A percentile compares a stretch with the other conserved stretches of the same genome.
phyloP scores from a whole-genome alignment of 1,140 invertebrate species.

The Diachasma alloeum region DNA sequence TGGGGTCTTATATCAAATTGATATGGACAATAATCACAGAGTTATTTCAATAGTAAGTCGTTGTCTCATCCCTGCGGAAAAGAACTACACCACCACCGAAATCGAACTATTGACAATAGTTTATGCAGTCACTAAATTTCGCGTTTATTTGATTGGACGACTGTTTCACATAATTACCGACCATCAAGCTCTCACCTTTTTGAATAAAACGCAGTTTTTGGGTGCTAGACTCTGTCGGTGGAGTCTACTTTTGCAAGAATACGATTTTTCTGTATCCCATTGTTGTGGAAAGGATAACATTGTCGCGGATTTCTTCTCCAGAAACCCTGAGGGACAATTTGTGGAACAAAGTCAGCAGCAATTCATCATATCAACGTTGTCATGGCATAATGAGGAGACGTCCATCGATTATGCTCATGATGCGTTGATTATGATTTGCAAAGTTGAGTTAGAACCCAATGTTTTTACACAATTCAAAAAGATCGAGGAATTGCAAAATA shows the following conservation, averaged over 20 bases:
- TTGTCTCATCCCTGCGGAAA: background rate
- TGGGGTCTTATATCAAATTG: background rate
- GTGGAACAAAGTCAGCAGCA: background rate
- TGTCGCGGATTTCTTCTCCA: constrained; percentile 28
- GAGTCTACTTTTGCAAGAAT: constrained; percentile 19
- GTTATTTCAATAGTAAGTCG: background rate
- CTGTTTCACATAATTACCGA: constrained; percentile 18
- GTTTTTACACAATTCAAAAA: constrained; percentile 18
- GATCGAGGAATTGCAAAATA: constrained; percentile 9
- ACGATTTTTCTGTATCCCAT: constrained; percentile 13
- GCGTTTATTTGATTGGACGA: constrained; percentile 14
- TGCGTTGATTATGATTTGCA: no score
- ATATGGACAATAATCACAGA: background rate
- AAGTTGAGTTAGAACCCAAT: background rate
- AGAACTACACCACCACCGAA: background rate
- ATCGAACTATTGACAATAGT: background rate
- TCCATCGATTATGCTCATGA: no score
- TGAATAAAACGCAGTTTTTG: constrained; percentile 13
- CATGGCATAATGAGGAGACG: constrained; percentile 6
- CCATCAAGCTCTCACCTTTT: constrained; percentile 19
- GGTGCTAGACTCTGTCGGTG: background rate
- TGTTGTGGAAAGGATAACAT: constrained; percentile 26
- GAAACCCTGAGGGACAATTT: constrained; percentile 9
- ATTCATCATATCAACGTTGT: constrained; percentile 17
- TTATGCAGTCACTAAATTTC: constrained; percentile 19